Percentiles rank a stretch among this genome's conserved stretches.
Evolutionary conservation across 2,888 invertebrate species (phyloP).

Genomic region (Oxytorus armatus): DNA sequence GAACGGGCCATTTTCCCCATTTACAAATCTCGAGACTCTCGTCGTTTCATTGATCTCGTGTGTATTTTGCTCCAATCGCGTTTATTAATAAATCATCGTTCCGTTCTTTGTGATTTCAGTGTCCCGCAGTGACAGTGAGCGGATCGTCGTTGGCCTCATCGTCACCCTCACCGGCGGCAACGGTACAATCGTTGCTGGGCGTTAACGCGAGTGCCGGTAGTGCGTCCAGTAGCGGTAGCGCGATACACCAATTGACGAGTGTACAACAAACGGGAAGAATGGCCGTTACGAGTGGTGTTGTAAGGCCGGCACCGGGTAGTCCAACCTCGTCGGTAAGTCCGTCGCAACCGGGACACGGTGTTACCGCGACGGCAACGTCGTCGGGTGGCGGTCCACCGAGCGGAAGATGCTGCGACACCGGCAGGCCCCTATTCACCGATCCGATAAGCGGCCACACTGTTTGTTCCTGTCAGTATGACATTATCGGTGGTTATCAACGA

Average conservation of each 20-base stretch:
- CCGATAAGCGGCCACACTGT: constrained; percentile 95
- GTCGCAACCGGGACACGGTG: constrained; percentile 85
- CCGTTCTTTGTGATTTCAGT: constrained; percentile 76
- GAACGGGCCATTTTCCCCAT: too few relatives aligned
- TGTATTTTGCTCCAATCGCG: neutral
- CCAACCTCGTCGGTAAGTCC: constrained; percentile 85
- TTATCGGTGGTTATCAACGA: constrained; percentile 90
- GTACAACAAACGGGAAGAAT: constrained; percentile 85
- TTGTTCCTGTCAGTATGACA: constrained; percentile 95
- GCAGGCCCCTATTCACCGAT: constrained; percentile 95
- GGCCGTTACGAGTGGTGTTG: constrained; percentile 86
- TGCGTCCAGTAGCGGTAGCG: constrained; percentile 76
- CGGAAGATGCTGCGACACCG: constrained; percentile 94
- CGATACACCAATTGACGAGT: constrained; percentile 73
- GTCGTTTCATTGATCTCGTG: too few relatives aligned
- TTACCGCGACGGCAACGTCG: constrained; percentile 86
- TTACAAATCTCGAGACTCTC: too few relatives aligned
- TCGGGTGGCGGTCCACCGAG: constrained; percentile 77
- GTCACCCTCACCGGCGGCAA: constrained; percentile 79
- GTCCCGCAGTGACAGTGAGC: constrained; percentile 82
- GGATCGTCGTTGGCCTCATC: constrained; percentile 80
- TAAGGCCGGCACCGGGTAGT: constrained; percentile 85
- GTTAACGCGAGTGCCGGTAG: constrained; percentile 82
- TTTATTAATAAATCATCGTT: constrained; percentile 5
- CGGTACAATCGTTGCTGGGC: constrained; percentile 72